Evolutionary conservation across 2,888 invertebrate genomes (phyloP), one percentile per base, ranked within the genome.

Genomic region (Lamellibrachia satsuma): DNA sequence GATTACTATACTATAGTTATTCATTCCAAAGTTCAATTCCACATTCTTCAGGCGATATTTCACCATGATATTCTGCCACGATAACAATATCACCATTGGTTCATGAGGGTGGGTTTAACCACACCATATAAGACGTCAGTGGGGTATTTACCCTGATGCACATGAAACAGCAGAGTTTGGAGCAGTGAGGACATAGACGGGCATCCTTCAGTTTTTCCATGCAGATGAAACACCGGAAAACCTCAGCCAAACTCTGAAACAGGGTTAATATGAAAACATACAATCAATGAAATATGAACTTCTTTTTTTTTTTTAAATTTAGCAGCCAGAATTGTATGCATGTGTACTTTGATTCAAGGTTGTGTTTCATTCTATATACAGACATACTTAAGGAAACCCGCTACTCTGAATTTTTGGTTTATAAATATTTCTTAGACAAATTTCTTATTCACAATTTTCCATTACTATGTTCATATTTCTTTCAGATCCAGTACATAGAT

Each of bases 181-280:
- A 98, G 96, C 99, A 99, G 96, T 99, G 98, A 7, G 99, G 99
- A 97, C 99, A 99, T 92, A 99, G 97, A 96, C 98, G 98, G 91
- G 99, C 99, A 97, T 99, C 98, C 95, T 98, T 97, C 95, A 99
- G 97, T 97, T 98, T 98, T 97, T 99, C 99, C 98, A 99, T 99
- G 97, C 99, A 99, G 96, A 99, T 99, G 97, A 99, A 99, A 97
- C 99, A 99, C 96, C 98, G 97, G 96, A 99, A 99, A 92, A 99
- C 98, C 97, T 99, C 98, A 92, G 98, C 96, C 93, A 96, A 94
- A 92, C 94, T 94, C 94, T 94, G 92, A 11, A 93, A 93, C 3
- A 75, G 15, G 75, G 4, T 4, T 15, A 39, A 39, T 39, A 90
- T 22, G 27, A 52, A 90, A 22, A 27, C 0, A 90, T 90, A 15